phyloP scores from a whole-genome alignment of 2,797 vertebrate genomes.

The Falco rusticolus region DNA sequence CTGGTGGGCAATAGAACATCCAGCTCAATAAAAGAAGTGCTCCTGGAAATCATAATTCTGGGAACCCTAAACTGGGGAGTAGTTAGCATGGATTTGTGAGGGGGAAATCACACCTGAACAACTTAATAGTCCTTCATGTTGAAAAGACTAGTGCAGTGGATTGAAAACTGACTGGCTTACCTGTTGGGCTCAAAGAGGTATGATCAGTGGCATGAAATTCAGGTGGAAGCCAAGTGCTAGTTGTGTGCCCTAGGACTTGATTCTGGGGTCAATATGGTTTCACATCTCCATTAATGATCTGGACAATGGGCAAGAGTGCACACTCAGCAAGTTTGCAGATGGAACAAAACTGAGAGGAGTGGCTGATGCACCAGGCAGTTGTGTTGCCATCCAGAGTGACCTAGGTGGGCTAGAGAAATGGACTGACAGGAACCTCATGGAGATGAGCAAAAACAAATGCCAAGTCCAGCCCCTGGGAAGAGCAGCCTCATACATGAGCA shows the following conservation, averaged over 20 bases:
- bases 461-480: neutral
- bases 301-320: neutral
- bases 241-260: neutral
- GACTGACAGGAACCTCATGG: neutral
- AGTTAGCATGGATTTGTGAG: neutral
- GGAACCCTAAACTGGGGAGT: neutral
- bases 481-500: neutral
- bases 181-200: neutral
- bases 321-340: neutral
- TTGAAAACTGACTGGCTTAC: neutral
- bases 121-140: neutral
- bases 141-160: neutral
- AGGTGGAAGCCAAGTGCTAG: neutral
- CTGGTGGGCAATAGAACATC: neutral
- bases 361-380: rapidly evolving
- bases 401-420: neutral
- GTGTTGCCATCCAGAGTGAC: neutral
- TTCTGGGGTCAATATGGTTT: neutral
- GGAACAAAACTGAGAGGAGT: neutral
- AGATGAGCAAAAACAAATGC: neutral
- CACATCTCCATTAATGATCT: too few relatives aligned
- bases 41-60: neutral
- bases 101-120: neutral
- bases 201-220: neutral
- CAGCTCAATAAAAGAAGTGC: neutral